Evolutionary conservation across 2,797 vertebrate species (phyloP).

Genomic region (Gobionotothen gibberifrons): DNA sequence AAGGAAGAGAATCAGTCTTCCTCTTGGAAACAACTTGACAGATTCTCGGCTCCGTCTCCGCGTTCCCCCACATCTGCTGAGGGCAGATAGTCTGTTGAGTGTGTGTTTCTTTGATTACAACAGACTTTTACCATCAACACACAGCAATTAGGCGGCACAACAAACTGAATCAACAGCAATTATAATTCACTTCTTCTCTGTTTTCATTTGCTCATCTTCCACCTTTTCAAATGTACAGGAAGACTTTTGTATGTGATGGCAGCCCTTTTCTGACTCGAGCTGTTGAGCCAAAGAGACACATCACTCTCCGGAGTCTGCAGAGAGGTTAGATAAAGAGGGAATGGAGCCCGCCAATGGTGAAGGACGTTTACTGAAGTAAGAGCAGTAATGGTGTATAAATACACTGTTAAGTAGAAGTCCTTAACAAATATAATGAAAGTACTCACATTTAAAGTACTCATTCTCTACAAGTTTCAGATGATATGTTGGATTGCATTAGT

Average conservation of each 20-base stretch:
- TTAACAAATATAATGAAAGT: too few relatives aligned
- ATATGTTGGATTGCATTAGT: too few relatives aligned
- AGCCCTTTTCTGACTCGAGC: conserved; percentile 24
- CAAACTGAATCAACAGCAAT: conserved; percentile 60
- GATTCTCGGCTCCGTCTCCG: conserved; percentile 58
- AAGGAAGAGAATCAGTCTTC: conserved; percentile 52
- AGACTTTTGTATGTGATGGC: neutral
- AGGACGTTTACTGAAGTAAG: too few relatives aligned
- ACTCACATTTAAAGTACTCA: too few relatives aligned
- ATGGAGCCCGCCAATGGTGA: neutral
- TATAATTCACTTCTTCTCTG: conserved; percentile 42
- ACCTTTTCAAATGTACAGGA: conserved; percentile 8
- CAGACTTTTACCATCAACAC: conserved; percentile 55
- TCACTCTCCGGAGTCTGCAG: conserved; percentile 12
- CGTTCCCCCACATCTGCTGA: conserved; percentile 70
- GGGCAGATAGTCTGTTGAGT: conserved; percentile 69
- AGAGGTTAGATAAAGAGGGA: conserved; percentile 10
- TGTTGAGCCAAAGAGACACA: conserved; percentile 10
- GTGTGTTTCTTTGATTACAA: conserved; percentile 73
- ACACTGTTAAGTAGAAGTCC: too few relatives aligned
- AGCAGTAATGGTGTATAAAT: too few relatives aligned
- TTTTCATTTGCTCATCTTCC: conserved; percentile 31
- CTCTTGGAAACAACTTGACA: conserved; percentile 71
- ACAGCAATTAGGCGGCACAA: conserved; percentile 64
- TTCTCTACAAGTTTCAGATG: too few relatives aligned